Evolutionary conservation across 2,888 invertebrate species (phyloP).

Genomic region (Callyntrura sp.): DNA sequence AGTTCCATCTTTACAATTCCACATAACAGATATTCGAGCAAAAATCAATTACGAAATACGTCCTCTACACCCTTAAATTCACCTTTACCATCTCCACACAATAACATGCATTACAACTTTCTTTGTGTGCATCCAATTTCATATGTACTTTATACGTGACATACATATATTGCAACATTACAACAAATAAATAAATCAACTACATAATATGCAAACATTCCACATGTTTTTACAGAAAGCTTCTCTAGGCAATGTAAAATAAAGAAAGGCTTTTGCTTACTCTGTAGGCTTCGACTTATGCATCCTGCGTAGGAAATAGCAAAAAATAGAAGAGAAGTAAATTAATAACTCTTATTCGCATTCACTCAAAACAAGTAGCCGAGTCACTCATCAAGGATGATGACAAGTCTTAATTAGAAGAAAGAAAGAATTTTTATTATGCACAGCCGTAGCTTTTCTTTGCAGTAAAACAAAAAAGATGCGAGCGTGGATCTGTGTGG

Average conservation of each 20-base stretch:
- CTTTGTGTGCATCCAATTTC: background rate
- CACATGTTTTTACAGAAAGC: slow-evolving; percentile 38
- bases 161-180: slow-evolving; percentile 15
- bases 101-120: background rate
- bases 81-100: background rate
- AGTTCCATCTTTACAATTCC: background rate
- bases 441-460: slow-evolving; percentile 18
- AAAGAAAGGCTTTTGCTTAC: slow-evolving; percentile 67
- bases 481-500: background rate
- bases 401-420: slow-evolving; percentile 46
- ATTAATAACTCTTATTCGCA: slow-evolving; percentile 70
- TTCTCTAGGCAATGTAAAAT: slow-evolving; percentile 56
- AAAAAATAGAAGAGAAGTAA: slow-evolving; percentile 65
- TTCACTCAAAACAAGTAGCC: slow-evolving; percentile 67
- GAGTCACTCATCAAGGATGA: slow-evolving; percentile 53
- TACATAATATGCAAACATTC: slow-evolving; percentile 18
- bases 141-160: background rate
- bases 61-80: background rate
- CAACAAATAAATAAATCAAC: slow-evolving; percentile 26
- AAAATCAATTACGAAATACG: background rate
- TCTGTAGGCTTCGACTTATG: slow-evolving; percentile 76
- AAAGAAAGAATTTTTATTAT: slow-evolving; percentile 21
- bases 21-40: background rate
- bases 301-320: slow-evolving; percentile 73
- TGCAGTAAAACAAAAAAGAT: slow-evolving; percentile 22